phyloP scores from a whole-genome alignment of 1,140 invertebrate genomes.

The Zaprionus kolodkinae region DNA sequence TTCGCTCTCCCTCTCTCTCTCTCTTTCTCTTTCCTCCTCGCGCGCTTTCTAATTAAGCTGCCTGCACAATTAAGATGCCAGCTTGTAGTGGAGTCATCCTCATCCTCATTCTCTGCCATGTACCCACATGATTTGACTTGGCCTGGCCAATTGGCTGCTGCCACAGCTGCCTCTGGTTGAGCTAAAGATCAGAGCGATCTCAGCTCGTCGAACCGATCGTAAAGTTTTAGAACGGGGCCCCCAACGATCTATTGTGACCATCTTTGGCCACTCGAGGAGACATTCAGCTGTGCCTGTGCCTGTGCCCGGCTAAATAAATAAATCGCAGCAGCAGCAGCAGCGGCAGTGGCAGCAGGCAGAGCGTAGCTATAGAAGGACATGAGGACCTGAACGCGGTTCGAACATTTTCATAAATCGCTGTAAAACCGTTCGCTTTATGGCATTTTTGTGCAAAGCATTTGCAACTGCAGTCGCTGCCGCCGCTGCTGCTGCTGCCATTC shows the following conservation, averaged over 20 bases:
- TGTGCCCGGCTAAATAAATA: conserved; percentile 62
- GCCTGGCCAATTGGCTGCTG: conserved; percentile 34
- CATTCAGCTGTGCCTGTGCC: conserved; percentile 28
- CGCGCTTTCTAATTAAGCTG: conserved; percentile 38
- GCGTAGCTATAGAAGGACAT: conserved; percentile 63
- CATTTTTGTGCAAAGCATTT: conserved; percentile 74
- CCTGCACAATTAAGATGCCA: conserved; percentile 46
- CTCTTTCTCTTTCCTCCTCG: too few relatives aligned
- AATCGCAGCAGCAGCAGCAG: conserved; percentile 52
- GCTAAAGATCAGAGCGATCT: conserved; percentile 40
- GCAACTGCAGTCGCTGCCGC: too few relatives aligned
- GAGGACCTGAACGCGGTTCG: conserved; percentile 28
- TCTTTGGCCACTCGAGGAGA: conserved; percentile 54
- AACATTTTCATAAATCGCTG: conserved; percentile 75
- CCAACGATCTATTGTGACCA: conserved; percentile 56
- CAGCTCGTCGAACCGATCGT: conserved; percentile 45
- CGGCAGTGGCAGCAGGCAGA: conserved; percentile 1
- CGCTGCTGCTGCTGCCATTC: conserved; percentile 32
- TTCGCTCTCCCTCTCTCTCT: neutral
- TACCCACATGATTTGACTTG: conserved; percentile 45
- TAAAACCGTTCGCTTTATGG: conserved; percentile 61
- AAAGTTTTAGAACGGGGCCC: conserved; percentile 61
- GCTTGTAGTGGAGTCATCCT: neutral
- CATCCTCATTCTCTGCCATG: neutral
- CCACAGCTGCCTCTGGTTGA: neutral